Percentiles rank a stretch among this genome's conserved stretches.
These are phyloP conservation scores for Melanargia galathea DNA, from an alignment of 2,888 invertebrate species.

Conservation along the genomic window DNA sequence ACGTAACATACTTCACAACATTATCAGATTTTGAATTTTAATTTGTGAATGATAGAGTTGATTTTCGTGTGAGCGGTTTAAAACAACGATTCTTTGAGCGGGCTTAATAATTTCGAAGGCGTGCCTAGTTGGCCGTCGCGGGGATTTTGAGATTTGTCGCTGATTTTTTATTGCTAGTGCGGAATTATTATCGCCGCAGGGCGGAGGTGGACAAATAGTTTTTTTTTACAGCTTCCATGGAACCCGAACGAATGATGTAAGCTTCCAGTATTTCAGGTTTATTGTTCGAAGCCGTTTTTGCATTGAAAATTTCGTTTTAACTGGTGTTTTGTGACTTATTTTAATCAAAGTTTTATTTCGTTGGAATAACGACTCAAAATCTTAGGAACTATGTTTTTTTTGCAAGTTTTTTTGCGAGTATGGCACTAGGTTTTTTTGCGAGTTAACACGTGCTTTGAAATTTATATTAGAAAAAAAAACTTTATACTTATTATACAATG, in stretches of 20 bases:
- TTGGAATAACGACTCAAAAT: neutral
- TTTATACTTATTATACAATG: no score
- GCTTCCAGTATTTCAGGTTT: constrained; percentile 33
- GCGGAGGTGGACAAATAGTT: constrained; percentile 60
- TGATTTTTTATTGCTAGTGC: constrained; percentile 73
- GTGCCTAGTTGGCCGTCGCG: constrained; percentile 74
- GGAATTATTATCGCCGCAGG: constrained; percentile 68
- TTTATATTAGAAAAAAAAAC: no score
- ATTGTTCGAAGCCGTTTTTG: constrained; percentile 25
- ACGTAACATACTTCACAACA: constrained; percentile 42
- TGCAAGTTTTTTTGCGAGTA: no score
- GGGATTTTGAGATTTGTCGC: constrained; percentile 75
- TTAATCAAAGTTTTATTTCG: neutral
- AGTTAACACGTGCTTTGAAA: no score
- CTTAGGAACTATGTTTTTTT: no score
- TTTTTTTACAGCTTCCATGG: constrained; percentile 45
- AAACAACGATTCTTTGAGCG: constrained; percentile 53
- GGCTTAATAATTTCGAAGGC: constrained; percentile 78
- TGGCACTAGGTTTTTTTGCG: no score
- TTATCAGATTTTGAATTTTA: constrained; percentile 43
- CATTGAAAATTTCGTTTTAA: constrained; percentile 6
- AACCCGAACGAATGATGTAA: constrained; percentile 36
- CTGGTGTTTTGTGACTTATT: neutral
- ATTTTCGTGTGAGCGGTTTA: constrained; percentile 39
- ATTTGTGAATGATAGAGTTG: constrained; percentile 25